A percentile compares a stretch with the other conserved stretches of the same genome.
These are phyloP conservation scores for Eurystomus gularis DNA, from an alignment of 2,113 vertebrate species.

Conservation along the genomic window DNA sequence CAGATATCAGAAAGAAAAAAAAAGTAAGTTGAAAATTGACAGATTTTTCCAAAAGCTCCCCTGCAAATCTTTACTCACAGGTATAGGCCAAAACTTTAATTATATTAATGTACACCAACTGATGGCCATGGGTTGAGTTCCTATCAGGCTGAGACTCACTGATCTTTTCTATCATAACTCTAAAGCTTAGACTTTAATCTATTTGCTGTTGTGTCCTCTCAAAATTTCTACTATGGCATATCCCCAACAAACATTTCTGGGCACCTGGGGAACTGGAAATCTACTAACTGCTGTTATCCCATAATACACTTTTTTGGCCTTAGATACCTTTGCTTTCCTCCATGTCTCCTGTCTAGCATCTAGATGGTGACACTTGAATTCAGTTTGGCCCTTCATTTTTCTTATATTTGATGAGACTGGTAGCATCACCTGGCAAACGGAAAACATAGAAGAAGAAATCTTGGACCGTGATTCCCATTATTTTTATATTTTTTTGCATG, in stretches of 20 bases:
- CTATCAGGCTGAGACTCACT: not conserved
- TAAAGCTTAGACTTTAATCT: not conserved
- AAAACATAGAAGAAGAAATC: not conserved
- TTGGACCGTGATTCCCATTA: not conserved
- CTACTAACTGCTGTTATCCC: not conserved
- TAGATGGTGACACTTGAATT: not conserved
- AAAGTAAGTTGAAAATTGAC: not conserved
- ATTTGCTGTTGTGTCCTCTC: not conserved
- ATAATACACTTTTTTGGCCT: not conserved
- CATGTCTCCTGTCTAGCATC: not conserved
- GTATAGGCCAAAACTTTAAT: not conserved
- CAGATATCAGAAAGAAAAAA: not conserved
- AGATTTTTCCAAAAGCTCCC: not conserved
- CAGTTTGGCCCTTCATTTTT: not conserved
- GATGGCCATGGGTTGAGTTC: not conserved
- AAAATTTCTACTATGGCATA: not conserved
- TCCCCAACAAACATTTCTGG: not conserved
- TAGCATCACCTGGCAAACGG: not conserved
- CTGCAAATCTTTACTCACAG: not conserved
- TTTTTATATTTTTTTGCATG: not conserved
- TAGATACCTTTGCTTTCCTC: not conserved
- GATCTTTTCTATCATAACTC: not conserved
- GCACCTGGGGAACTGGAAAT: not conserved
- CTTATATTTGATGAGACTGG: not conserved
- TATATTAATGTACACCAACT: rapidly evolving